Base-by-base conservation (phyloP, 2,797 vertebrate genomes). In the Poecilia gillii region DNA sequence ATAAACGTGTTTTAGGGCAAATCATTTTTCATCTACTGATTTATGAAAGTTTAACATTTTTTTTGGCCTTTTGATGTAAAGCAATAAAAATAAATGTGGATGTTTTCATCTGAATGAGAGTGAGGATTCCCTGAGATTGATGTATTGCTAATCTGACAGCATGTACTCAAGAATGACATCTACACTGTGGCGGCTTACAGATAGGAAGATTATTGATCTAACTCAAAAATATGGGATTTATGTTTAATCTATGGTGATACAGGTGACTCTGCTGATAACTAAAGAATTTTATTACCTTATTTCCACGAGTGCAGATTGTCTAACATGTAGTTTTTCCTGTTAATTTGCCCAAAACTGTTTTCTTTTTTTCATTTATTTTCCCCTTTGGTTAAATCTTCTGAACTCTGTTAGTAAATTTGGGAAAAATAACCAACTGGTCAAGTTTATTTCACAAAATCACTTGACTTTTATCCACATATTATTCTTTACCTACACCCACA, bases 391-490 rank as follows among this genome's bases (percentile, higher is more conserved):
- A 68, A 11, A 68, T 20, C 7, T 39, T 11, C 1, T 1, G 25
- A 25, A 70, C 4, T 45, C 25, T 71, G 41, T 28, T 71, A 45
- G 41, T 41, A 41, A 9, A 23, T 39, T 39, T 25, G 9, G 64
- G 9, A n/a, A 70, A 70, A 43, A 70, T 7, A 45, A 71, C 13
- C 36, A 8, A 23, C 33, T 36, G 8, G 13, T 46, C 41, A 41
- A 16, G 2, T 6, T 14, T 20, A 45, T 13, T 45, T 45, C 11
- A n/a, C 12, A 45, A 4, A 43, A 36, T 53, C 47, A 43, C 33
- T 51, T 77, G 46, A 43, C 46, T 41, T 77, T 77, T 53, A 31
- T n/a, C n/a, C 36, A 43, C 64, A 71, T 45, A 71, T 25, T 71
- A 43, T 46, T 46, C 6, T n/a, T n/a, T 28, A 55, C 43, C 73